Base-by-base conservation (phyloP, 2,888 invertebrate genomes). In the Falcaria lacertinaria region DNA sequence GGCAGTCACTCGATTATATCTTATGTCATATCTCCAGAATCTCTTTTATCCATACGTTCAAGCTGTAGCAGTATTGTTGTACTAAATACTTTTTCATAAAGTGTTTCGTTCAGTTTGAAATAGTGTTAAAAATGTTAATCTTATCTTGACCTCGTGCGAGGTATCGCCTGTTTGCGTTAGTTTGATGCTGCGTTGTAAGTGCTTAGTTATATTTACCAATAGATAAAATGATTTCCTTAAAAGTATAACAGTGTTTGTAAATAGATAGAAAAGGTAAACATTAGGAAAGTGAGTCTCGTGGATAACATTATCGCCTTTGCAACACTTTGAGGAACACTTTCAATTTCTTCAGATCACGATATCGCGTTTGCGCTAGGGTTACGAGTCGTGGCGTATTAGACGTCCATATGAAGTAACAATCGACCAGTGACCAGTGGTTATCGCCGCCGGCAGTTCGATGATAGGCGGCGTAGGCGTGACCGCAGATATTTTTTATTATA, bases 141-240 rank as follows among this genome's bases (percentile, higher is more conserved):
- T 69, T 69, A 71, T 71, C 69, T 60, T 8, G 41, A 42, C 42
- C 47, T 48, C 48, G 47, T 52, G 52, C 54, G 57, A 64, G 55
- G 52, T 59, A 50, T 60, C 61, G 47, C 54, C 54, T 79, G 72
- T 83, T 80, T 82, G 68, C 54, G 47, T 45, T 44, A 43, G 55
- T 58, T 64, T 68, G 64, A 60, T 61, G 54, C 42, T 52, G 54
- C 64, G 61, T 28, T 11, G 40, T 60, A 64, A 63, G 72, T 64
- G 70, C 66, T 59, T 57, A 59, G 59, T 65, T 55, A 62, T 70
- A 67, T 78, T 79, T 76, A 60, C 60, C 50, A 48, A 56, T 44
- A 57, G 60, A 63, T 61, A 64, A 52, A 48, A 47, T 28, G 45
- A 15, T 55, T 45, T 38, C 43, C 50, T 46, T 41, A 14, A 37